Evolutionary conservation across 2,797 vertebrate species (phyloP).

Genomic region (Coilia nasus): DNA sequence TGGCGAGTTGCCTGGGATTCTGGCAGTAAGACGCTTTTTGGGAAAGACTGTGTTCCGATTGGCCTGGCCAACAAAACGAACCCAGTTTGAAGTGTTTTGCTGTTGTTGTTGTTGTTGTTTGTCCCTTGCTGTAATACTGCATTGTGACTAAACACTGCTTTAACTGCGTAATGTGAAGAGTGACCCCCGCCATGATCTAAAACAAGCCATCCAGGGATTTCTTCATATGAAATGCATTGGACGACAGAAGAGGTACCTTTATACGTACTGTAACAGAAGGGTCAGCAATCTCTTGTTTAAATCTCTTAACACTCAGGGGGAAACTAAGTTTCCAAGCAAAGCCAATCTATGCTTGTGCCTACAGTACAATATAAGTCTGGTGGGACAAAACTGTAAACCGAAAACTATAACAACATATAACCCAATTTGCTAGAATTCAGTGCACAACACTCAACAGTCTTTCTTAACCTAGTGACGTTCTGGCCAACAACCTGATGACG

Average conservation of each 20-base stretch:
- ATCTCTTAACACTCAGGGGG: not conserved
- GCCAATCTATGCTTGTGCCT: conserved; percentile 6
- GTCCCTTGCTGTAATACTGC: conserved; percentile 62
- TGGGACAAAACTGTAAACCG: not conserved
- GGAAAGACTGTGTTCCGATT: not conserved
- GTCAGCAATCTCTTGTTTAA: conserved; percentile 2
- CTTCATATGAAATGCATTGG: not conserved
- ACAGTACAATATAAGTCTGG: not conserved
- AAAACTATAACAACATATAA: not conserved
- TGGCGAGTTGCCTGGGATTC: not conserved
- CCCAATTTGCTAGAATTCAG: conserved; percentile 11
- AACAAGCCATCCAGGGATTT: not conserved
- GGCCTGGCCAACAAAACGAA: not conserved
- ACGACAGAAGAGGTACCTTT: not conserved
- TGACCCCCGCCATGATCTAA: not conserved
- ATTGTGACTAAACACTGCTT: conserved; percentile 63
- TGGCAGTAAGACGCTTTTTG: not conserved
- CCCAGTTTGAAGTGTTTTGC: not conserved
- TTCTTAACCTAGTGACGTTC: conserved; percentile 51
- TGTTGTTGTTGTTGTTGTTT: not conserved
- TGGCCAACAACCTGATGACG: conserved; percentile 54
- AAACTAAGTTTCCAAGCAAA: not conserved
- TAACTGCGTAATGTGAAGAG: conserved; percentile 27
- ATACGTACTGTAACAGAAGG: not conserved
- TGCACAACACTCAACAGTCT: conserved; percentile 38